These are phyloP conservation scores for Acrobasis consociella DNA, from an alignment of 2,888 invertebrate species.

Conservation along the genomic window DNA sequence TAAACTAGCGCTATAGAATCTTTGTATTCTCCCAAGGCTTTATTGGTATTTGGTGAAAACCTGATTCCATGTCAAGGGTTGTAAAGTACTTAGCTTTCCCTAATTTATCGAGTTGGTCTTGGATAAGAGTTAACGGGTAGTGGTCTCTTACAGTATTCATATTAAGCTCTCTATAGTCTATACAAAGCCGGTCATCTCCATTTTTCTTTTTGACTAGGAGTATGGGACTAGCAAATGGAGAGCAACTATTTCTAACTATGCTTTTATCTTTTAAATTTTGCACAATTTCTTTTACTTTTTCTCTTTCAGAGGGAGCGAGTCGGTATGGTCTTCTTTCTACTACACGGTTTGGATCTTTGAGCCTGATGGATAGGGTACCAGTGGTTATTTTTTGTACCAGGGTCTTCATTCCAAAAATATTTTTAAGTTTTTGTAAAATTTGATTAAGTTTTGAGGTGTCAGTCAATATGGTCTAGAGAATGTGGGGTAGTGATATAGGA, in stretches of 20 bases:
- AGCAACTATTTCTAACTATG: neutral
- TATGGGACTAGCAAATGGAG: neutral
- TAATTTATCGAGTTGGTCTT: neutral
- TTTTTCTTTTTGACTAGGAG: neutral
- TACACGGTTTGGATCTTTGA: no score
- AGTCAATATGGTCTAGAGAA: constrained; percentile 6
- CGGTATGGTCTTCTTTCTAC: no score
- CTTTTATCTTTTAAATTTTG: no score
- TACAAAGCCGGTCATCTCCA: neutral
- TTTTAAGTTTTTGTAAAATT: no score
- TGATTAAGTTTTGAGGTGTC: neutral
- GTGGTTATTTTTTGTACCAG: no score
- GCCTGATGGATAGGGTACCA: no score
- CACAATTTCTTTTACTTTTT: no score
- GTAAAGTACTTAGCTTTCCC: neutral
- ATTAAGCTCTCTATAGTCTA: neutral
- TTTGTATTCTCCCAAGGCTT: neutral
- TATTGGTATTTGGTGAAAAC: neutral
- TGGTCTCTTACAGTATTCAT: neutral
- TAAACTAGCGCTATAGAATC: neutral
- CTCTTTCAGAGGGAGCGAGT: no score
- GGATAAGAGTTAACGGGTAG: neutral
- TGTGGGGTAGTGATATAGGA: constrained; percentile 2
- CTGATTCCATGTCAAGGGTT: neutral
- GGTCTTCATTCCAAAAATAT: no score